Base-by-base conservation (phyloP, 2,113 vertebrate genomes). In the Chloroceryle aenea region DNA sequence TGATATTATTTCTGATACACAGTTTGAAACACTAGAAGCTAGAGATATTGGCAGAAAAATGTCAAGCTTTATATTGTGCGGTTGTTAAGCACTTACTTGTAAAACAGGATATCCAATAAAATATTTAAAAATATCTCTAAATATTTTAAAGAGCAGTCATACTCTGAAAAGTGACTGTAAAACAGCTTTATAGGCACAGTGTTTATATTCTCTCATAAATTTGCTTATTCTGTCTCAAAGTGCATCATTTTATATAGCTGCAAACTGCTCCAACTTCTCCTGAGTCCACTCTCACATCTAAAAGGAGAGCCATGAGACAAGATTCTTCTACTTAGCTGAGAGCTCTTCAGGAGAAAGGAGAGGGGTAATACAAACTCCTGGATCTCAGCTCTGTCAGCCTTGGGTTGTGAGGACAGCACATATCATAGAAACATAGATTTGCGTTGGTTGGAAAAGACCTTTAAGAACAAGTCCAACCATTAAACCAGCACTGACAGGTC, bases 131-230 rank as follows among this genome's bases (percentile, higher is more conserved):
- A 84, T 55, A 56, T 43, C 59, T 91, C 36, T 75, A 92, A 94
- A 93, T 89, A 85, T 85, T 95, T 95, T 87, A 77, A 88, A 93
- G 75, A 93, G 30, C n/a, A 74, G n/a, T 82, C 68, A 52, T 61
- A 64, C 30, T 90, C 22, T 78, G 55, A 92, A 86, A 83, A 87
- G 38, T 36, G 22, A 55, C 27, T 42, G 38, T 76, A 66, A 85
- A 87, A 36, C 1, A 7, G n/a, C 10, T 75, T 91, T 74, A 38
- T 36, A 34, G 19, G 30, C 53, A 34, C 34, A 18, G 6, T 61
- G 21, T 64, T 93, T 92, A 47, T 90, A 66, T 85, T 71, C 14
- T 58, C 9, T 68, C 29, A 71, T 66, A 58, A 84, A 74, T 91
- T 76, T 72, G 3, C 48, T 79, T 87, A 50, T 52, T 85, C 36